Conservation (phyloP, 1,140 invertebrate species). For the Metopolophium dirhodum region DNA sequence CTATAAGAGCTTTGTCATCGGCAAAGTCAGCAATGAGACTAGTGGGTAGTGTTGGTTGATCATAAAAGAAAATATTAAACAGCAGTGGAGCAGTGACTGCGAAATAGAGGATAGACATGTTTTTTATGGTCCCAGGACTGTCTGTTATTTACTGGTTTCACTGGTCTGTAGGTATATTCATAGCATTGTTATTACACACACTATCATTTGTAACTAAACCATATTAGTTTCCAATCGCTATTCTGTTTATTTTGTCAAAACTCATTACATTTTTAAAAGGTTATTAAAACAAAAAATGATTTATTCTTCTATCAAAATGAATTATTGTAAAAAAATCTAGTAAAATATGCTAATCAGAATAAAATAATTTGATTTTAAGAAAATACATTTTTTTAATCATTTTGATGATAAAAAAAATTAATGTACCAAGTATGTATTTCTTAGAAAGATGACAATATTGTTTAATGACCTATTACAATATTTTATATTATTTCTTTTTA, state of each 20-base stretch:
- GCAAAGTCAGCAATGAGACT: too few species aligned
- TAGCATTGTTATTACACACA: too few species aligned
- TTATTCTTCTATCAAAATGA: neutral
- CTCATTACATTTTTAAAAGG: neutral
- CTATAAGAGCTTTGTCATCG: too few species aligned
- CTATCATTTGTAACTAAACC: too few species aligned
- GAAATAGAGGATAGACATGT: too few species aligned
- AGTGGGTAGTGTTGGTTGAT: too few species aligned
- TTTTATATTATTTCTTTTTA: neutral
- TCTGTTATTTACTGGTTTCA: too few species aligned
- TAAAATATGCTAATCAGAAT: neutral
- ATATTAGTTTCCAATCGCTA: neutral
- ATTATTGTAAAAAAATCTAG: neutral
- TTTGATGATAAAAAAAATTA: neutral
- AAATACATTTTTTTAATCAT: neutral
- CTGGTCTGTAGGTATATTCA: too few species aligned
- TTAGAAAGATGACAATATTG: neutral
- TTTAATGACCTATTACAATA: neutral
- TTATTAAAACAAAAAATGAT: neutral
- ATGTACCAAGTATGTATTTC: neutral
- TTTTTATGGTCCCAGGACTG: too few species aligned
- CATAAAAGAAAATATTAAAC: too few species aligned
- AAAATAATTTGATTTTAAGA: neutral
- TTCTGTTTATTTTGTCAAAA: neutral
- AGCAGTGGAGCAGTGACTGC: too few species aligned